Evolutionary conservation across 2,888 invertebrate species (phyloP), one percentile per base, ranked within the genome.

Genomic region (Cataglyphis albicans): DNA sequence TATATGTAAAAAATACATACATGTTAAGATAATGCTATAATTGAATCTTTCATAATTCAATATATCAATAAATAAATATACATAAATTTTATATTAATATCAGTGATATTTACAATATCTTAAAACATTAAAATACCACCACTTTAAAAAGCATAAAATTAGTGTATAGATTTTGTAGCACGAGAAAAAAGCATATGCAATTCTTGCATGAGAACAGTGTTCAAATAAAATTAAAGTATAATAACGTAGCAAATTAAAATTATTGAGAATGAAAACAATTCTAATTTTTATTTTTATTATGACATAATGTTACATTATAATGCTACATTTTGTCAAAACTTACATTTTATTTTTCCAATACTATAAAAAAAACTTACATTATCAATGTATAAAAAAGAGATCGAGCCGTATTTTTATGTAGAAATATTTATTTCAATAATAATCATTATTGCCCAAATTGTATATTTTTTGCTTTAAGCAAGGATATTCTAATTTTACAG

Each of bases 351-450:
- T 25, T n/a, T n/a, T 48, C 6, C 18, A 48, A 48, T 48, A 48
- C 6, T 48, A 48, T n/a, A 48, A 48, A 7, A n/a, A 48, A 48
- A 18, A 2, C 18, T n/a, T 48, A 48, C 18, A 48, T 52, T n/a
- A 7, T 7, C 6, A 52, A 52, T 52, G 7, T 52, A 7, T 52
- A 7, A 52, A 7, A n/a, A 52, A n/a, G 52, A 52, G n/a, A 52
- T 52, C n/a, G 7, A 7, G 3, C 7, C n/a, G n/a, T 52, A 52
- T 52, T 52, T 52, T 52, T 7, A n/a, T n/a, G 18, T 41, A 15
- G 4, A 15, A 4, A 44, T 52, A n/a, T 52, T 52, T 18, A 6
- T 52, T n/a, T 52, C 52, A 57, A 41, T 80, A 65, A 80, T 59
- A 25, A 29, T 29, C 6, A 70, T 29, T 44, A 61, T 52, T 41